Conservation (phyloP, 1,140 invertebrate species). For the Mycetomoellerius zeteki region DNA sequence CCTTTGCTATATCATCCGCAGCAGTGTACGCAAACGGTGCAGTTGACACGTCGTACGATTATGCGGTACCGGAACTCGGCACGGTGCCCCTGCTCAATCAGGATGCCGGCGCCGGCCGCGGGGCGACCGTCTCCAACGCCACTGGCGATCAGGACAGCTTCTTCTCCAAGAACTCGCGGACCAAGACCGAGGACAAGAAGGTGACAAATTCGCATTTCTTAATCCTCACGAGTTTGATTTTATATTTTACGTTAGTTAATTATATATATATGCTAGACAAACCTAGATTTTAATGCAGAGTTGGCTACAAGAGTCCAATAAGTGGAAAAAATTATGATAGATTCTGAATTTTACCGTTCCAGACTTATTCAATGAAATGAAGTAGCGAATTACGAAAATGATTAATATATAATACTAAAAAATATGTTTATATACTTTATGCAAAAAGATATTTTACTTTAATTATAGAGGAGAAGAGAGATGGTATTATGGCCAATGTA, state of each 20-base stretch:
- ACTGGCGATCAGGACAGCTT: conserved; percentile 86
- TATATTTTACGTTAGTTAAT: not conserved
- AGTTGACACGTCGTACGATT: conserved; percentile 89
- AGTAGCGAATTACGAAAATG: no score
- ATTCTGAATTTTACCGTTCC: no score
- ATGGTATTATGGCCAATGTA: no score
- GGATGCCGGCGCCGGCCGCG: conserved; percentile 73
- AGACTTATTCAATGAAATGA: no score
- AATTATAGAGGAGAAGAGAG: no score
- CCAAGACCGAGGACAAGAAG: conserved; percentile 86
- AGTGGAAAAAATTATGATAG: no score
- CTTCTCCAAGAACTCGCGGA: conserved; percentile 85
- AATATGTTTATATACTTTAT: no score
- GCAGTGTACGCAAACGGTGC: conserved; percentile 85
- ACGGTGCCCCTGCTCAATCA: conserved; percentile 89
- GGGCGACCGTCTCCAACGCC: conserved; percentile 71
- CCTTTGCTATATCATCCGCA: conserved; percentile 84
- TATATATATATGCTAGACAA: not conserved
- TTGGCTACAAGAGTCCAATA: no score
- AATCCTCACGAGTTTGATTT: not conserved
- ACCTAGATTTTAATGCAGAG: not conserved
- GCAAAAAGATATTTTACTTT: no score
- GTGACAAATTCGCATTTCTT: conserved; percentile 72
- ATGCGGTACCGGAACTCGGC: conserved; percentile 92
- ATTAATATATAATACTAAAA: no score